These are phyloP conservation scores for Neogale vison DNA, from an alignment of 2,113 vertebrate species.

Conservation along the genomic window DNA sequence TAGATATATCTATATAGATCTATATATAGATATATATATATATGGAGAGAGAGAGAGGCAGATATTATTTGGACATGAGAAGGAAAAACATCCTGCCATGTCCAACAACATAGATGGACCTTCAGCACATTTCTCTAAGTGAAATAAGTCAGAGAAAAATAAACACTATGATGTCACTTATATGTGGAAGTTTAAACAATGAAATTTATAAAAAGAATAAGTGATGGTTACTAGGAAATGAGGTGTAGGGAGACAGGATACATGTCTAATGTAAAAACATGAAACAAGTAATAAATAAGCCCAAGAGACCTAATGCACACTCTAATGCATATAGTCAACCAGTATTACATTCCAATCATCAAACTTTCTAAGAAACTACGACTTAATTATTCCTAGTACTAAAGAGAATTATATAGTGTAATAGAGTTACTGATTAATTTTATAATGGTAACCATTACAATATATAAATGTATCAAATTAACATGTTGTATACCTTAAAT, in stretches of 20 bases:
- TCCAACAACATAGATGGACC: not conserved
- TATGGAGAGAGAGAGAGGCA: too few species aligned
- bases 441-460: not conserved
- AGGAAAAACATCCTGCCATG: not conserved
- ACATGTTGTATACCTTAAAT: not conserved
- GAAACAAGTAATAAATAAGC: not conserved
- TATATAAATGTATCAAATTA: not conserved
- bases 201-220: not conserved
- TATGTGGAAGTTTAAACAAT: not conserved
- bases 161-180: not conserved
- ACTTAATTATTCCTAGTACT: not conserved
- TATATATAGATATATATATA: too few species aligned
- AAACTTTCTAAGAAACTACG: not conserved
- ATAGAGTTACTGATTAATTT: not conserved
- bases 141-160: not conserved
- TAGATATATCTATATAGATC: too few species aligned
- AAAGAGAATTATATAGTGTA: not conserved
- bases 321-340: not conserved
- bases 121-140: not conserved
- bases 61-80: not conserved
- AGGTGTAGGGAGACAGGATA: not conserved
- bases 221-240: not conserved
- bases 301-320: not conserved
- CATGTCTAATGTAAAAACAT: not conserved
- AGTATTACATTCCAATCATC: not conserved